Evolutionary conservation across 2,797 vertebrate species (phyloP), one percentile per base, ranked within the genome.

Genomic region (Selene dorsalis): DNA sequence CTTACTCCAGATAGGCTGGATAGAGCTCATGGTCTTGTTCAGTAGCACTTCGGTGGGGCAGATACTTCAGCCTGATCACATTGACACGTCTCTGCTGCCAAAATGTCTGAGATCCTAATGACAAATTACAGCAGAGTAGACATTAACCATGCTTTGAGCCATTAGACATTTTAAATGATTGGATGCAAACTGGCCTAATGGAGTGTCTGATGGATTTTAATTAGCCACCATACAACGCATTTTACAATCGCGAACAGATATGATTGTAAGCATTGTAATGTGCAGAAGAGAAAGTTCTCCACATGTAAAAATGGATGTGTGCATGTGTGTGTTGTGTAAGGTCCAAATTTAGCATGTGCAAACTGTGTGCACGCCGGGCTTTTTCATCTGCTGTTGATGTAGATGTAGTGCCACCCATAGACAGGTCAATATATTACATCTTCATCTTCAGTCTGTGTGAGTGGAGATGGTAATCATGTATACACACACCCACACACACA

Each of bases 371-470:
- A 78, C 26, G 6, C 75, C 39, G 0, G 39, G 53, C 28, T 6
- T 48, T 56, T 69, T 26, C 69, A 26, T 69, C 47, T 71, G 41
- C 65, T 55, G 72, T 64, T 82, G 71, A 60, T 83, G 73, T 79
- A 86, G 83, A 87, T 83, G 69, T 43, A 82, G 73, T 90, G 89
- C 91, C 90, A 84, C 85, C 90, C 82, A 88, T 69, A 69, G 90
- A 87, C 79, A 56, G 69, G 38, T 75, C 69, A 56, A 82, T 75
- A 67, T 79, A 88, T 83, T 84, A 79, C 79, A 88, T 82, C 69
- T 77, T 45, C 38, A 67, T 30, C 24, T 35, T 65, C 56, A 24
- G 26, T 32, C 39, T 43, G 50, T 56, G 62, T 50, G 78, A 85
- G 78, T 13, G 35, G 14, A 84, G 58, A 69, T 75, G 39, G 30